Conservation (phyloP, 2,113 vertebrate genomes). For the Zosterops lateralis region DNA sequence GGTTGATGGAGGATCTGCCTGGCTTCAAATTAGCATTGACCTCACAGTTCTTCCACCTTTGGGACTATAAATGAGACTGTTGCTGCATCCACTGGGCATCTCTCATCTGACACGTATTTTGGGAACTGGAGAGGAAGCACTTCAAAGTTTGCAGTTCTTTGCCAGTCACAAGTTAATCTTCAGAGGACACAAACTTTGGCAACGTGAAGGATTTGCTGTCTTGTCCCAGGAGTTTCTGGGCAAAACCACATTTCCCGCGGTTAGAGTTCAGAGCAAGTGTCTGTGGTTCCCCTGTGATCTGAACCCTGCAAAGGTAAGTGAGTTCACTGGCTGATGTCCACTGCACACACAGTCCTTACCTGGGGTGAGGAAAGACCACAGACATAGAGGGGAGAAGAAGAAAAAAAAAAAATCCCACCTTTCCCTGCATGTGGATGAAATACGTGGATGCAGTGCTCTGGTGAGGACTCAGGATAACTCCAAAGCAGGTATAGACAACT, state of each 20-base stretch:
- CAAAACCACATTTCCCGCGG: neutral
- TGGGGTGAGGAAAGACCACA: neutral
- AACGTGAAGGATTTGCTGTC: neutral
- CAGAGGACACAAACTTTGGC: neutral
- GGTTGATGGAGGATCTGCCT: neutral
- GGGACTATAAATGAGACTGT: neutral
- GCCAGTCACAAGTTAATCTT: neutral
- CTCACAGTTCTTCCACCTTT: neutral
- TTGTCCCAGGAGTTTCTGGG: neutral
- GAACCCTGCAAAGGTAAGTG: neutral
- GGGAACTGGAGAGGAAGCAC: neutral
- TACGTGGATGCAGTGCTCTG: neutral
- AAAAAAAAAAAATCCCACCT: neutral
- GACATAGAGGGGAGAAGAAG: neutral
- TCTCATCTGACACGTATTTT: neutral
- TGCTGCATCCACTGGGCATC: neutral
- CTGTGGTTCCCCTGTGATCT: neutral
- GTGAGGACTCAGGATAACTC: neutral
- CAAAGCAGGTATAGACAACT: neutral
- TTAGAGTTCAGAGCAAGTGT: neutral
- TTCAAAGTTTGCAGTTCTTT: neutral
- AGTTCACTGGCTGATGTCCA: neutral
- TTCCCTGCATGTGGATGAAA: neutral
- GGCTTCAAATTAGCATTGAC: neutral
- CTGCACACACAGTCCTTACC: neutral